Conservation (phyloP, 2,888 invertebrate genomes). For the Nymphalis polychloros region DNA sequence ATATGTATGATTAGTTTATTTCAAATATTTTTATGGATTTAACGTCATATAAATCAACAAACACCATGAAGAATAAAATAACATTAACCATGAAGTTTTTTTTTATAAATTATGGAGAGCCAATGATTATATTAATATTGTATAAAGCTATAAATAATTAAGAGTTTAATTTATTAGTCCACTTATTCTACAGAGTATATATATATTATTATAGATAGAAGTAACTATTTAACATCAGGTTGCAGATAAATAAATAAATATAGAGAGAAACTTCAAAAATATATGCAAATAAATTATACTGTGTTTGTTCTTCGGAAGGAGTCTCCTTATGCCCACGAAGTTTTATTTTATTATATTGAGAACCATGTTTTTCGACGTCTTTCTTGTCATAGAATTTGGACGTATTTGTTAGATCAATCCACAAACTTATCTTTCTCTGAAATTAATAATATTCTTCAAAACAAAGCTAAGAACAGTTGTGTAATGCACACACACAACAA, state of each 20-base stretch:
- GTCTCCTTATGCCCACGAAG: constrained; percentile 97
- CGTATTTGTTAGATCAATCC: constrained; percentile 99
- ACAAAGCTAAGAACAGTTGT: constrained; percentile 19
- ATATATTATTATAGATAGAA: too few species aligned
- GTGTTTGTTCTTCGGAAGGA: constrained; percentile 92
- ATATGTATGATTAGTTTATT: background rate
- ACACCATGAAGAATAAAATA: too few species aligned
- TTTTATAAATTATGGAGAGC: too few species aligned
- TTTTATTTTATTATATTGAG: constrained; percentile 92
- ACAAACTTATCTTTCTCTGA: constrained; percentile 93
- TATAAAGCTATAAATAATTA: too few species aligned
- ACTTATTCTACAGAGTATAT: too few species aligned
- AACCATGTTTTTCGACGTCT: constrained; percentile 88
- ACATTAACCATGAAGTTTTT: too few species aligned
- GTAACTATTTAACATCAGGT: too few species aligned
- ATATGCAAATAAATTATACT: constrained; percentile 44
- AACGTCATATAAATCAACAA: too few species aligned
- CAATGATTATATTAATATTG: too few species aligned
- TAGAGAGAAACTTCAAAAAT: background rate
- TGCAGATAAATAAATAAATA: too few species aligned
- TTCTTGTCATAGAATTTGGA: constrained; percentile 93
- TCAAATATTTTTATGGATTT: too few species aligned
- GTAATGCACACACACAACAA: constrained; percentile 17
- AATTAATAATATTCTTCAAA: constrained; percentile 43
- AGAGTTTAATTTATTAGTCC: too few species aligned